These are phyloP conservation scores for Barnardius zonarius DNA, from an alignment of 2,113 vertebrate species.

Conservation along the genomic window DNA sequence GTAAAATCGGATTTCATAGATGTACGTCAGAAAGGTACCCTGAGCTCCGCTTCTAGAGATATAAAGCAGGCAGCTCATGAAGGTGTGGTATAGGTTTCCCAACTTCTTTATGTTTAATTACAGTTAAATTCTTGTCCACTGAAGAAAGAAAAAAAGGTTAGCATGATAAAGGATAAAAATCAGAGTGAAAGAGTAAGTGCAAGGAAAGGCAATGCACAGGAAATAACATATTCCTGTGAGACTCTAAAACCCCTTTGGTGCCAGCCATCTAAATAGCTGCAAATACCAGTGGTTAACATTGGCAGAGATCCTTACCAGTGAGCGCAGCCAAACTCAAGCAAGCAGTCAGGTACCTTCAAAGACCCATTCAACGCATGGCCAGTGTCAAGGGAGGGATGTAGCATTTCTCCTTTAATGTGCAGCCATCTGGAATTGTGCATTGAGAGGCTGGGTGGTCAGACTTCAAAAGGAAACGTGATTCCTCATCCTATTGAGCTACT, in stretches of 20 bases:
- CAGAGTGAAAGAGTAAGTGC: background rate
- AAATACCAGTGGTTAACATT: background rate
- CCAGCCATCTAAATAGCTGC: background rate
- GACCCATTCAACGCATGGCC: background rate
- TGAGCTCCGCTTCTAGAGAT: background rate
- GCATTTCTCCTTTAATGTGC: background rate
- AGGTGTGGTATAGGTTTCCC: background rate
- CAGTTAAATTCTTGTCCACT: background rate
- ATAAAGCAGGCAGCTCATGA: background rate
- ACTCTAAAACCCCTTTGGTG: background rate
- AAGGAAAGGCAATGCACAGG: background rate
- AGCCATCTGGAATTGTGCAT: background rate
- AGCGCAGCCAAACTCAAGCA: background rate
- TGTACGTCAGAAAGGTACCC: background rate
- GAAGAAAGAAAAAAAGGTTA: background rate
- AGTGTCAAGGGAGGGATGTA: background rate
- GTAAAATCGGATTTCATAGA: background rate
- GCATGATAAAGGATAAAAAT: background rate
- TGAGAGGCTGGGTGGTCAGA: slow-evolving; percentile 30
- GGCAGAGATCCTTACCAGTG: background rate
- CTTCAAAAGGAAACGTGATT: background rate
- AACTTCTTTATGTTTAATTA: background rate
- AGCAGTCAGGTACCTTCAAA: background rate
- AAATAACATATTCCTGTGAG: background rate
- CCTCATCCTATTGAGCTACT: background rate